Conservation (phyloP, 2,888 invertebrate species). For the Calameuta idolon region DNA sequence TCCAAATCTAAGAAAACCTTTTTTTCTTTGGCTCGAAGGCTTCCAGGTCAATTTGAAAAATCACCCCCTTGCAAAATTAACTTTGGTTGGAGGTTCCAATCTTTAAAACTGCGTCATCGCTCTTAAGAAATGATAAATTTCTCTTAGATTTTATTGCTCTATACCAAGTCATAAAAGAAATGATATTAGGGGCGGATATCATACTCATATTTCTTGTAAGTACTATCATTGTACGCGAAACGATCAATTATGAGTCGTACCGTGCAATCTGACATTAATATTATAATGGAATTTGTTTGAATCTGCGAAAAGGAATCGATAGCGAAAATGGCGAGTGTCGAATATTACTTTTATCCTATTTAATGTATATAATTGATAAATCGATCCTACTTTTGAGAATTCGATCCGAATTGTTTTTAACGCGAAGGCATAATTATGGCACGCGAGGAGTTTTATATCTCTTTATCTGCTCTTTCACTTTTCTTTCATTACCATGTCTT, state of each 20-base stretch:
- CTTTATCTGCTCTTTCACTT: background rate
- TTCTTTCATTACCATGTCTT: background rate
- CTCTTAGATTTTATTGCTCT: background rate
- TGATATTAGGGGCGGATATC: background rate
- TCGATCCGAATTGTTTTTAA: background rate
- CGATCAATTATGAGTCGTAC: too few relatives aligned
- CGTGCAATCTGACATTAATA: background rate
- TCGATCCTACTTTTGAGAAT: background rate
- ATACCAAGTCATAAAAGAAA: background rate
- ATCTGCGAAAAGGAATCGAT: background rate
- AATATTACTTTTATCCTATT: background rate
- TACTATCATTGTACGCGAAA: background rate
- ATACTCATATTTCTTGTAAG: background rate
- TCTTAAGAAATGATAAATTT: too few relatives aligned
- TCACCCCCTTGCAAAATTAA: too few relatives aligned
- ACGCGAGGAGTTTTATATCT: background rate
- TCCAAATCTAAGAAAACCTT: too few relatives aligned
- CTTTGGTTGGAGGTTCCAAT: too few relatives aligned
- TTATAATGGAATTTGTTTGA: background rate
- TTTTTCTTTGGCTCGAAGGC: too few relatives aligned
- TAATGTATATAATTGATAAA: background rate
- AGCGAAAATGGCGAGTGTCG: background rate
- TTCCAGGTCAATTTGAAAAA: too few relatives aligned
- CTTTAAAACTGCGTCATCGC: too few relatives aligned
- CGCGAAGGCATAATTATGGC: background rate